phyloP scores from a whole-genome alignment of 2,113 vertebrate species.

The Heterotilapia buettikoferi region DNA sequence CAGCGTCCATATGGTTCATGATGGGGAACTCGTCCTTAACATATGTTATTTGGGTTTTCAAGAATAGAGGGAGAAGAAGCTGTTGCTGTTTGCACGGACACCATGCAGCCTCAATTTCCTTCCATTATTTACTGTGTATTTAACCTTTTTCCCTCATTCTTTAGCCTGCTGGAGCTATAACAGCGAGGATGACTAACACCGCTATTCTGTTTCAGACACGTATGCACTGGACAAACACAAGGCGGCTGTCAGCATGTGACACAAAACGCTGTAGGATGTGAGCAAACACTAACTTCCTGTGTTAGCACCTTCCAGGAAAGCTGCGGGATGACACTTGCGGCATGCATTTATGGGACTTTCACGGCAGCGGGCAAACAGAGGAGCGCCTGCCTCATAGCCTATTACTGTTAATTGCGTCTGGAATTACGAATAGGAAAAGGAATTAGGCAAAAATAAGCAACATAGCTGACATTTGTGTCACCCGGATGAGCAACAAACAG shows the following conservation, averaged over 20 bases:
- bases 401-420: background rate
- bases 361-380: background rate
- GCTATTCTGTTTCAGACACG: conserved; percentile 17
- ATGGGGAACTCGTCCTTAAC: background rate
- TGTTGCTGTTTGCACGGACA: conserved; percentile 1
- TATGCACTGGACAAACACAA: conserved; percentile 10
- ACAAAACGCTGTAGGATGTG: conserved; percentile 26
- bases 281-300: conserved; percentile 34
- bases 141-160: background rate
- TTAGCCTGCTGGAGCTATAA: background rate
- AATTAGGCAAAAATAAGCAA: background rate
- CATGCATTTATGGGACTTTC: background rate
- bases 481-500: background rate
- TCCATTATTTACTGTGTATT: conserved; percentile 24
- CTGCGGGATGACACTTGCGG: background rate
- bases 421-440: background rate
- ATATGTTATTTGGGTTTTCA: background rate
- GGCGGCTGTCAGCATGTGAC: background rate
- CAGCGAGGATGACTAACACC: conserved; percentile 30
- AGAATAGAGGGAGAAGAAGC: background rate
- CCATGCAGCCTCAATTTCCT: conserved; percentile 30
- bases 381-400: background rate
- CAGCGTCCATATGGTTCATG: background rate
- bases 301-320: conserved; percentile 21
- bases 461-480: background rate